Evolutionary conservation across 2,113 vertebrate species (phyloP).

Genomic region (Albula goreensis): DNA sequence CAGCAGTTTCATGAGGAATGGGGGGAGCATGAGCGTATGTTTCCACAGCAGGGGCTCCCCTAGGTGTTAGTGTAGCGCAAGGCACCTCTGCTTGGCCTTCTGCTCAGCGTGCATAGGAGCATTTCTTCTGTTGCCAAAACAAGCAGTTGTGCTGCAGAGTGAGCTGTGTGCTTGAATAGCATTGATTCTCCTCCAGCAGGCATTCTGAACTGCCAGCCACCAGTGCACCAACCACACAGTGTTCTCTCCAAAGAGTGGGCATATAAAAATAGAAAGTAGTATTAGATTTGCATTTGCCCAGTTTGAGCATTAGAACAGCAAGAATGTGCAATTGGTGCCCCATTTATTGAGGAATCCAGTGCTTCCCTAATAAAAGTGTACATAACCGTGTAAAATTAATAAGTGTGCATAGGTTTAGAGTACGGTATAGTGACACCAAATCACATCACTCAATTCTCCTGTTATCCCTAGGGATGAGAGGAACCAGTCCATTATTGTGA

Average conservation of each 20-base stretch:
- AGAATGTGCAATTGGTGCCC: not conserved
- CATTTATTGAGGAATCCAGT: not conserved
- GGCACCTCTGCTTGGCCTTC: not conserved
- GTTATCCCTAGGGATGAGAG: slow-evolving; percentile 82
- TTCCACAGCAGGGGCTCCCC: slow-evolving; percentile 11
- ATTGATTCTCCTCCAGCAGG: not conserved
- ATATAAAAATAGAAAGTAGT: not conserved
- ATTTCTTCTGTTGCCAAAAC: not conserved
- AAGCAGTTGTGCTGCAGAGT: not conserved
- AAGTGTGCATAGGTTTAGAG: not conserved
- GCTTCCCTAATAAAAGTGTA: not conserved
- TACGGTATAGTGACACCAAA: not conserved
- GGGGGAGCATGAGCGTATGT: slow-evolving; percentile 1
- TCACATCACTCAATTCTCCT: not conserved
- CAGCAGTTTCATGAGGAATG: not conserved
- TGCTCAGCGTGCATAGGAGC: not conserved
- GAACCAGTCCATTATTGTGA: slow-evolving; percentile 98
- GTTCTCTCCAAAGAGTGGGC: not conserved
- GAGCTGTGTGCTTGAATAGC: not conserved
- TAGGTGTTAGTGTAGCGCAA: not conserved
- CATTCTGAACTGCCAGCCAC: not conserved
- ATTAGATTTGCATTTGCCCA: not conserved
- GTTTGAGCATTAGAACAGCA: not conserved
- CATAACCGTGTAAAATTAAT: not conserved
- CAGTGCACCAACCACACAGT: not conserved